phyloP scores from a whole-genome alignment of 2,888 invertebrate species.

The Acanthosoma haemorrhoidale region DNA sequence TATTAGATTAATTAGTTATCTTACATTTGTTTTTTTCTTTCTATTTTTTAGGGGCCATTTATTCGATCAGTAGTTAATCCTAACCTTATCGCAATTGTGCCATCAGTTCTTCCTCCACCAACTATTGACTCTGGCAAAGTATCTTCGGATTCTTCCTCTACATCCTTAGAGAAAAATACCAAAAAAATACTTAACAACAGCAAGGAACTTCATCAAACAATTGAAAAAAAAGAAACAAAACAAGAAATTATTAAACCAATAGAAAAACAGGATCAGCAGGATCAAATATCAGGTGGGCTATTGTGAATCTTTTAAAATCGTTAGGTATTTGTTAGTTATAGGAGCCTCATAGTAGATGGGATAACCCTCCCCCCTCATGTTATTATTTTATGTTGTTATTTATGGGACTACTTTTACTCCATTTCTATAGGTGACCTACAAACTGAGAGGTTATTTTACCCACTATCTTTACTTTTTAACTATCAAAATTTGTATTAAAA shows the following conservation, averaged over 20 bases:
- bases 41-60: constrained; percentile 30
- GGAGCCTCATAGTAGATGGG: no score
- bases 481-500: no score
- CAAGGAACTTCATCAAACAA: neutral
- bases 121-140: constrained; percentile 5
- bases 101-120: constrained; percentile 18
- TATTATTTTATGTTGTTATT: neutral
- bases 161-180: neutral
- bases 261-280: neutral
- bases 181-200: neutral
- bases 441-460: no score
- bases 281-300: neutral
- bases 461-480: no score
- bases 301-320: no score
- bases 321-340: neutral
- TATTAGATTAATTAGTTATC: neutral
- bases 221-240: neutral
- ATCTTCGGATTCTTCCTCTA: neutral
- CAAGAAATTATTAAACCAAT: neutral
- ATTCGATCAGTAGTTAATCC: constrained; percentile 33
- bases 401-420: neutral
- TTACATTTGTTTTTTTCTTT: neutral
- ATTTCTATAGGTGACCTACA: no score
- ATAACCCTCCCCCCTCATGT: no score
- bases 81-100: constrained; percentile 36